Conservation (phyloP, 2,888 invertebrate genomes). For the Hypena proboscidalis region DNA sequence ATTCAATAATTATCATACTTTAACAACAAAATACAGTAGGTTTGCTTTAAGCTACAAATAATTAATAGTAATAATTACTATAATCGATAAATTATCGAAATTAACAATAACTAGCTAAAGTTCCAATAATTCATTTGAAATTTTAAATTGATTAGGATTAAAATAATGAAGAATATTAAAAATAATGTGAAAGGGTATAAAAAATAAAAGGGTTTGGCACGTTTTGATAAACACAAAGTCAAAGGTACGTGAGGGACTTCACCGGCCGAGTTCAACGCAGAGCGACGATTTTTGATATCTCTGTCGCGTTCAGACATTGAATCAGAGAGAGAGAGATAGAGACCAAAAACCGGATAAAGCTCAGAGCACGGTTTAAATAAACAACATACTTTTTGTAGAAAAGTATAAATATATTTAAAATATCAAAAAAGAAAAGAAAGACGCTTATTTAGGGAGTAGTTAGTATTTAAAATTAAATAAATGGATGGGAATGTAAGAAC, state of each 20-base stretch:
- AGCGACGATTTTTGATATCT: too few relatives aligned
- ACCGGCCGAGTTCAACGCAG: too few relatives aligned
- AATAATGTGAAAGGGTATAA: slow-evolving; percentile 23
- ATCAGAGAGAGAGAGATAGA: too few relatives aligned
- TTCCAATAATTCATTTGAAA: slow-evolving; percentile 14
- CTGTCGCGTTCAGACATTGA: too few relatives aligned
- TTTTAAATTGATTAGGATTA: neutral
- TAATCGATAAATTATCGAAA: slow-evolving; percentile 37
- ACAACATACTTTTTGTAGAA: too few relatives aligned
- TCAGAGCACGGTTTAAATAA: too few relatives aligned
- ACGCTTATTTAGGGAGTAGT: neutral
- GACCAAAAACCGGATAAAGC: too few relatives aligned
- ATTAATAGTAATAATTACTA: slow-evolving; percentile 28
- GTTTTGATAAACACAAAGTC: slow-evolving; percentile 14
- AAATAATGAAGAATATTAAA: slow-evolving; percentile 19
- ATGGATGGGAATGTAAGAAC: slow-evolving; percentile 11
- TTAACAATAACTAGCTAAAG: slow-evolving; percentile 21
- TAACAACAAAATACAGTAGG: slow-evolving; percentile 43
- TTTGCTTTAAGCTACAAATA: slow-evolving; percentile 54
- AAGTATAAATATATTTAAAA: too few relatives aligned
- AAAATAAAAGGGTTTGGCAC: slow-evolving; percentile 40
- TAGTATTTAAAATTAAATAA: slow-evolving; percentile 4
- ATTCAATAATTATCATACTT: slow-evolving; percentile 36
- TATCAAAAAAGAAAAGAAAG: neutral
- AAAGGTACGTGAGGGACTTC: too few relatives aligned